Evolutionary conservation across 2,888 invertebrate species (phyloP).

Genomic region (Augiades crinisus): DNA sequence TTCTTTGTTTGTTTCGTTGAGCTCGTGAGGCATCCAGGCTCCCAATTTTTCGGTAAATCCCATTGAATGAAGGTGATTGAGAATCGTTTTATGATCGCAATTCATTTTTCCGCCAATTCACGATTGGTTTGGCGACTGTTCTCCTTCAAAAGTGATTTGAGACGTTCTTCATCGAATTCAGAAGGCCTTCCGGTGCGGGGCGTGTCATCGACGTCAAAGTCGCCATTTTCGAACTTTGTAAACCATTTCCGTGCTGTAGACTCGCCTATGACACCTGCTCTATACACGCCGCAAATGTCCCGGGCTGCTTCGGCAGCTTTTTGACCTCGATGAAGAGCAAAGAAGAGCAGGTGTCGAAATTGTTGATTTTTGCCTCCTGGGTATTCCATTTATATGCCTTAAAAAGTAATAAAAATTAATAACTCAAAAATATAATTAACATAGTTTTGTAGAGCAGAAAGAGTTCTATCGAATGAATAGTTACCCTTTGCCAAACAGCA

Average conservation of each 20-base stretch:
- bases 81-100: constrained; percentile 30
- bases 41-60: constrained; percentile 30
- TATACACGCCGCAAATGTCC: not conserved
- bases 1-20: constrained; percentile 21
- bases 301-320: not conserved
- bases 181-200: constrained; percentile 6
- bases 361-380: not conserved
- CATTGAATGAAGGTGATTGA: constrained; percentile 33
- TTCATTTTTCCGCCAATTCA: constrained; percentile 7
- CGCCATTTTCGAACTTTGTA: constrained; percentile 7
- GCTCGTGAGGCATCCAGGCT: constrained; percentile 28
- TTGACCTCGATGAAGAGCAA: not conserved
- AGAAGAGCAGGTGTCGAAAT: not conserved
- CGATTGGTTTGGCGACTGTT: constrained; percentile 1
- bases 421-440: not conserved
- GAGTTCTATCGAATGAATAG: not conserved
- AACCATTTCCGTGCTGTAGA: not conserved
- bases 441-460: not conserved
- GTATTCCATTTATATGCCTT: not conserved
- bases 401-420: not conserved
- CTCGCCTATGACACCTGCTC: not conserved
- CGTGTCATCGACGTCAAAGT: constrained; percentile 5
- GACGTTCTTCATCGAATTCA: constrained; percentile 11
- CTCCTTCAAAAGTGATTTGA: not conserved
- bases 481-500: constrained; percentile 30